These are phyloP conservation scores for Squalus acanthias DNA, from an alignment of 2,797 vertebrate genomes.

Conservation along the genomic window DNA sequence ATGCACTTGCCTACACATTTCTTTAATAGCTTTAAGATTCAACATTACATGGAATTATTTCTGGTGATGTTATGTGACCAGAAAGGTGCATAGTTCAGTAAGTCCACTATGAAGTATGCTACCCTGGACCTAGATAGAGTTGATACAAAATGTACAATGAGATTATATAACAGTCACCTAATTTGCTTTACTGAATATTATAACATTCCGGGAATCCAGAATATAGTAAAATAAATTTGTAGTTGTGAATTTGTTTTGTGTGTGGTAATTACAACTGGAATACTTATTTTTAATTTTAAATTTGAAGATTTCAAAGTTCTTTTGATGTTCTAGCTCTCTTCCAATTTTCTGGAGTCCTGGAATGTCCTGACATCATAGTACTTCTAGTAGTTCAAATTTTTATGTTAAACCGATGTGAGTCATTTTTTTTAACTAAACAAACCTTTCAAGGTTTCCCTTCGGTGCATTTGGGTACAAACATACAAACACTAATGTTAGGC, in stretches of 20 bases:
- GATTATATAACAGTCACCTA: not conserved
- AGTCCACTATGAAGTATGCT: not conserved
- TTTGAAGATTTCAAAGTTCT: not conserved
- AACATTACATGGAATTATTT: not conserved
- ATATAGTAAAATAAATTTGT: not conserved
- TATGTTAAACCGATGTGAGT: not conserved
- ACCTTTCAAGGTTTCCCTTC: no score
- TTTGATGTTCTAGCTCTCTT: not conserved
- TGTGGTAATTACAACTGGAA: not conserved
- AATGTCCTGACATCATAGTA: not conserved
- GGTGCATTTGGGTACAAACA: no score
- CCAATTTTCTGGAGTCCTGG: not conserved
- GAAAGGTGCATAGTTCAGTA: not conserved
- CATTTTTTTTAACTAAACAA: no score
- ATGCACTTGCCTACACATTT: not conserved
- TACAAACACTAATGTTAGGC: no score
- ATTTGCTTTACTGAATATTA: not conserved
- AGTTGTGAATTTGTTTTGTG: not conserved
- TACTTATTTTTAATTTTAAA: not conserved
- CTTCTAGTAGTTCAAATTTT: not conserved
- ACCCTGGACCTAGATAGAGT: not conserved
- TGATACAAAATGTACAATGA: not conserved
- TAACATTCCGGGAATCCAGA: not conserved
- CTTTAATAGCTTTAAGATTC: not conserved
- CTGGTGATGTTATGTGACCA: not conserved